A percentile compares a stretch with the other conserved stretches of the same genome.
Conservation (phyloP, 1,140 invertebrate species). For the Pseudachorutes palmiensis region DNA sequence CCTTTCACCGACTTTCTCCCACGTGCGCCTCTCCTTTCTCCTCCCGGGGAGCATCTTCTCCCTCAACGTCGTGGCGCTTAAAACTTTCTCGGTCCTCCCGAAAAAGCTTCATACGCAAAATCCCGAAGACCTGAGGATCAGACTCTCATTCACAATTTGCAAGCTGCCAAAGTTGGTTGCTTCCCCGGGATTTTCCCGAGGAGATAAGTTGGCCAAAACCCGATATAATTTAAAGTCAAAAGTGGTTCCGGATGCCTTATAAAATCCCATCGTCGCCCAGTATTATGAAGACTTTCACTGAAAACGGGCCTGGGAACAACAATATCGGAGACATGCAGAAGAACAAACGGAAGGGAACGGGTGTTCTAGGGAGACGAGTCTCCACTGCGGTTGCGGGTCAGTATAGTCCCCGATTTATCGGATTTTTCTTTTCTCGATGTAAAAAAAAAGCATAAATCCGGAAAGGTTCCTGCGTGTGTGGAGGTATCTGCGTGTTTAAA, state of each 20-base stretch:
- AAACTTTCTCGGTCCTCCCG: background rate
- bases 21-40: no score
- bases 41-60: no score
- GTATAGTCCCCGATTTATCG: background rate
- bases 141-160: background rate
- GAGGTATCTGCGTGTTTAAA: no score
- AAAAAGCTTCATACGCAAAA: constrained; percentile 1
- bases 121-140: constrained; percentile 1
- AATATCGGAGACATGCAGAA: background rate
- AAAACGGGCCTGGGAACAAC: background rate
- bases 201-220: background rate
- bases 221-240: background rate
- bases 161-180: background rate
- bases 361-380: constrained; percentile 24
- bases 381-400: constrained; percentile 26
- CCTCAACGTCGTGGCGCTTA: no score
- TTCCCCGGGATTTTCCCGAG: background rate
- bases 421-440: background rate
- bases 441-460: background rate
- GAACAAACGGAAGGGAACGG: constrained; percentile 8
- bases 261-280: background rate
- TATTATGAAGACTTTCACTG: background rate
- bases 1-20: no score
- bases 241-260: background rate
- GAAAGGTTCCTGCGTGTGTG: background rate